Conservation (phyloP, 1,140 invertebrate species). For the Dinoponera quadriceps region DNA sequence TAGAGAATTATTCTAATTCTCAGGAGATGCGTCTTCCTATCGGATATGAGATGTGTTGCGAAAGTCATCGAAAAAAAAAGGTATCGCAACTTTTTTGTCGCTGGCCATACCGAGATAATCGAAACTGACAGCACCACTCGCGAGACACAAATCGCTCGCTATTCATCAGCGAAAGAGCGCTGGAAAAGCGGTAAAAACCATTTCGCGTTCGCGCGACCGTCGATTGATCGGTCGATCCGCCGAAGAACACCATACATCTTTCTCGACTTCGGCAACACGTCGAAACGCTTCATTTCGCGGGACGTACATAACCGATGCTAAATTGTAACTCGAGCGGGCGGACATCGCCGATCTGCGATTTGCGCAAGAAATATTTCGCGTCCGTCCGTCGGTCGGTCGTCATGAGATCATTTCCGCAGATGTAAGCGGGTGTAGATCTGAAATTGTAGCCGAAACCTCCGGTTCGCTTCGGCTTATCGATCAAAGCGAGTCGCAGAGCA, state of each 20-base stretch:
- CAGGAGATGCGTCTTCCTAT: no score
- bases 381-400: neutral
- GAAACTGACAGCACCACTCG: no score
- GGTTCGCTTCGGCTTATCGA: neutral
- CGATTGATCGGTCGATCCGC: neutral
- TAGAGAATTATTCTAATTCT: no score
- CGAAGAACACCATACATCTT: neutral
- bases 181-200: neutral
- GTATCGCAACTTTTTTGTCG: no score
- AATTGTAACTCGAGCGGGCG: neutral
- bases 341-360: neutral
- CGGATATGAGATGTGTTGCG: no score
- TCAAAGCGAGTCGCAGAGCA: neutral
- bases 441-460: neutral
- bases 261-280: neutral
- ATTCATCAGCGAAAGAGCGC: neutral
- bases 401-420: slow-evolving; percentile 17
- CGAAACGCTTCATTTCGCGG: neutral
- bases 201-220: neutral
- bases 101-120: no score
- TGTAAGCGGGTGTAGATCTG: neutral
- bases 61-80: no score
- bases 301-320: neutral
- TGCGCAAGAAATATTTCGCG: neutral
- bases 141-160: neutral